Percentiles rank a stretch among this genome's conserved stretches.
phyloP scores from a whole-genome alignment of 2,113 vertebrate genomes.

The Craseonycteris thonglongyai region DNA sequence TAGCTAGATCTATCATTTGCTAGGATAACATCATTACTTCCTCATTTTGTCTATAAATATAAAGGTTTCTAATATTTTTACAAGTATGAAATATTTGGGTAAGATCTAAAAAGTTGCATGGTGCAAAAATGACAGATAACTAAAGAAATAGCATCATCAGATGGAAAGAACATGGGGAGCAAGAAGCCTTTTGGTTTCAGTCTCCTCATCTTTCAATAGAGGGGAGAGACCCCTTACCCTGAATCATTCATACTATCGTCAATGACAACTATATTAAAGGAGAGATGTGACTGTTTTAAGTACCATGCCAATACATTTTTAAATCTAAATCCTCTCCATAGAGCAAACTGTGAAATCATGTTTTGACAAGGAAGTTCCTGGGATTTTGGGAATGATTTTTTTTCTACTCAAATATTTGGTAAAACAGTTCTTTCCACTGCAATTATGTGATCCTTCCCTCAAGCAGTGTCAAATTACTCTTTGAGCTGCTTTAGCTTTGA shows the following conservation, averaged over 20 bases:
- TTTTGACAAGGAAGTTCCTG: slow-evolving; percentile 48
- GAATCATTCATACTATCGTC: neutral
- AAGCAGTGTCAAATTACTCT: neutral
- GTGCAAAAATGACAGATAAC: neutral
- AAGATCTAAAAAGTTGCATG: neutral
- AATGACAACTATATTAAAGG: neutral
- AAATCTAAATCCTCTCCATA: slow-evolving; percentile 6
- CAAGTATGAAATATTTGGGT: neutral
- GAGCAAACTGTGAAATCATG: slow-evolving; percentile 20
- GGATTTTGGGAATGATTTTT: slow-evolving; percentile 38
- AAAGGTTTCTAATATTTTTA: neutral
- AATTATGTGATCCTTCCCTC: neutral
- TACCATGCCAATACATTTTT: neutral
- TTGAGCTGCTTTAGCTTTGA: neutral
- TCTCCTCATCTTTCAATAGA: neutral
- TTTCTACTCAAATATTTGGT: slow-evolving; percentile 21
- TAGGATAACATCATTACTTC: neutral
- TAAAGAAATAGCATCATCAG: neutral
- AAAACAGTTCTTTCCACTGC: slow-evolving; percentile 24
- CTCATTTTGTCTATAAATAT: neutral
- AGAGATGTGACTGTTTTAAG: neutral
- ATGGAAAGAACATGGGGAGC: neutral
- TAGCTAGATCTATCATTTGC: neutral
- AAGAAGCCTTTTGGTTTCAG: neutral
- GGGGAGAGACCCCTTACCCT: neutral